Base-by-base conservation (phyloP, 2,113 vertebrate species). In the Alosa alosa region DNA sequence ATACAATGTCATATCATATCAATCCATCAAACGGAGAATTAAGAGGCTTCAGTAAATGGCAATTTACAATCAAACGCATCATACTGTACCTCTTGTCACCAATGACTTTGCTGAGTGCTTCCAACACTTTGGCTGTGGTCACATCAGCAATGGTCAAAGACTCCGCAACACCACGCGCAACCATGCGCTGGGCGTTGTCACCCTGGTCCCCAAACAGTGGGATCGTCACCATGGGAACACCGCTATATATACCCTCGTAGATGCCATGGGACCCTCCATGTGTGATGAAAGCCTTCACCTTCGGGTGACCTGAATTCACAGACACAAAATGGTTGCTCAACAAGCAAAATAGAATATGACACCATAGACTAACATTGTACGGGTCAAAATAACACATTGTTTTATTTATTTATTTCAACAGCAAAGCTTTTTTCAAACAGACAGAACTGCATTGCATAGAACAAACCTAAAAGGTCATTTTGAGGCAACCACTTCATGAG, bases 401-500 rank as follows among this genome's bases (percentile, higher is more conserved):
- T 3, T 44, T 44, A 44, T 44, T 2, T 44, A 44, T 44, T 44
- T 3, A 44, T 44, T 44, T 2, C 41, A 44, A 44, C 41, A 44
- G 41, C 41, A 44, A 44, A 44, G 41, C 4, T 44, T 44, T 44
- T 44, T 44, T 44, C 41, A 44, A 44, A 44, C 41, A 44, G 41
- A 44, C 41, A 44, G 41, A 49, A 49, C 47, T 49, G 17, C 52
- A 18, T 13, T 17, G 64, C 55, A 25, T 25, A 4, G 18, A 85
- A 89, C 92, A 50, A 60, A 99, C 98, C 98, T 55, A 99, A 94
- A 47, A 99, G 97, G 84, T 99, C 98, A 1, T 98, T 99, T 87
- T 99, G 98, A 64, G 98, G 98, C 75, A 99, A 90, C 98, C 98
- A 99, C n/a, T 98, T 97, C 91, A 98, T 88, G 0, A 98, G 90